A percentile compares a stretch with the other conserved stretches of the same genome.
These are phyloP conservation scores for Micromussa lordhowensis DNA, from an alignment of 92 coral and sea anemone species.

Conservation along the genomic window DNA sequence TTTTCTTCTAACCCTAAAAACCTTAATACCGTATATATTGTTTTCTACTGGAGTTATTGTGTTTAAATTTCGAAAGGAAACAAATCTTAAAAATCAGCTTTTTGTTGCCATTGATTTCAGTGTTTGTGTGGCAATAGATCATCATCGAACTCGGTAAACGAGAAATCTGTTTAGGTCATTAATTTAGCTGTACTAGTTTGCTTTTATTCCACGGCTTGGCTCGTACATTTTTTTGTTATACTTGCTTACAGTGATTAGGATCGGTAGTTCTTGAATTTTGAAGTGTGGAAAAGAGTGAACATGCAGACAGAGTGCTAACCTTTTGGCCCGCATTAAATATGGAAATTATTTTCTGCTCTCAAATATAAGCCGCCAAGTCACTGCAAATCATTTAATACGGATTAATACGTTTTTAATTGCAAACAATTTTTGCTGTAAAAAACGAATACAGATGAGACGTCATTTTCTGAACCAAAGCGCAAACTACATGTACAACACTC, in stretches of 20 bases:
- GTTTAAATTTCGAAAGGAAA: neutral
- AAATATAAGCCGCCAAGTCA: neutral
- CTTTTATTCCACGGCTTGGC: neutral
- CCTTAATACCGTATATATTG: neutral
- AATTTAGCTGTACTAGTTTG: neutral
- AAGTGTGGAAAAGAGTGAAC: neutral
- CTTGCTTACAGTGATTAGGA: neutral
- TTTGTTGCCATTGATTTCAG: neutral
- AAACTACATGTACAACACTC: neutral
- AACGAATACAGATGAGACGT: neutral
- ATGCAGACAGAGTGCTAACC: neutral
- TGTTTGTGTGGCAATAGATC: neutral
- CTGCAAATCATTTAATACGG: neutral
- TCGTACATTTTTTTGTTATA: neutral
- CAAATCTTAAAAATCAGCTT: neutral
- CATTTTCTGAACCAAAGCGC: neutral
- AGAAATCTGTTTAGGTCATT: neutral
- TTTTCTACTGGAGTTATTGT: neutral
- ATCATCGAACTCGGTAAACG: neutral
- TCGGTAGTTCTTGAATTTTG: neutral
- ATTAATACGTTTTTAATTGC: neutral
- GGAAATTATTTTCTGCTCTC: neutral
- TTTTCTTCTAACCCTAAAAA: neutral
- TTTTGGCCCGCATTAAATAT: neutral
- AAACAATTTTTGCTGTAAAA: neutral